Conservation (phyloP, 2,797 vertebrate genomes). For the Gadopsis bispinosus region DNA sequence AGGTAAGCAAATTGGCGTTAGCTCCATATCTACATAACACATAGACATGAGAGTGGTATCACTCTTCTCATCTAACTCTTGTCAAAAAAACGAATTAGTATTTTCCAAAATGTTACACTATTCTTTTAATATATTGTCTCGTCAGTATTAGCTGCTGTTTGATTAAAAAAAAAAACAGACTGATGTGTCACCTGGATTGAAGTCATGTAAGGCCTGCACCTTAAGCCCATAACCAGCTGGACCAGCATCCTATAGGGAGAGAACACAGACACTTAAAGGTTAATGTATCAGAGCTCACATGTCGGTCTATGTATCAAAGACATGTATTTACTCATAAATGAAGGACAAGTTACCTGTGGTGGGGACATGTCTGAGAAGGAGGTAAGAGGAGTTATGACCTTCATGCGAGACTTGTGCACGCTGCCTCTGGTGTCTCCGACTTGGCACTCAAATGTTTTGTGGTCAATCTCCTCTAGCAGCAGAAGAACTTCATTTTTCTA, state of each 20-base stretch:
- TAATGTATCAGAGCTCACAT: background rate
- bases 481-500: slow-evolving; percentile 88
- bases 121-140: background rate
- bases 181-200: slow-evolving; percentile 79
- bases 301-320: background rate
- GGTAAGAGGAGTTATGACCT: slow-evolving; percentile 86
- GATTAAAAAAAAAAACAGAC: background rate
- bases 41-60: background rate
- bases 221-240: slow-evolving; percentile 70
- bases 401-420: slow-evolving; percentile 84
- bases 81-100: background rate
- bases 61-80: background rate
- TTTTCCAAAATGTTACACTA: background rate
- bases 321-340: background rate
- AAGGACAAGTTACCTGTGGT: slow-evolving; percentile 66
- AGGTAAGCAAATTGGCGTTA: background rate
- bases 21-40: background rate
- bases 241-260: slow-evolving; percentile 57
- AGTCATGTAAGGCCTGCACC: slow-evolving; percentile 90
- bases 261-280: slow-evolving; percentile 11
- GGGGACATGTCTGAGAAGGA: slow-evolving; percentile 2
- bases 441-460: slow-evolving; percentile 86
- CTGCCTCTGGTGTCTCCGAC: slow-evolving; percentile 81
- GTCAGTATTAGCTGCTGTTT: background rate
- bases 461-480: slow-evolving; percentile 82